A percentile compares a stretch with the other conserved stretches of the same genome.
These are phyloP conservation scores for Perognathus longimembris DNA, from an alignment of 2,113 vertebrate genomes.

Conservation along the genomic window DNA sequence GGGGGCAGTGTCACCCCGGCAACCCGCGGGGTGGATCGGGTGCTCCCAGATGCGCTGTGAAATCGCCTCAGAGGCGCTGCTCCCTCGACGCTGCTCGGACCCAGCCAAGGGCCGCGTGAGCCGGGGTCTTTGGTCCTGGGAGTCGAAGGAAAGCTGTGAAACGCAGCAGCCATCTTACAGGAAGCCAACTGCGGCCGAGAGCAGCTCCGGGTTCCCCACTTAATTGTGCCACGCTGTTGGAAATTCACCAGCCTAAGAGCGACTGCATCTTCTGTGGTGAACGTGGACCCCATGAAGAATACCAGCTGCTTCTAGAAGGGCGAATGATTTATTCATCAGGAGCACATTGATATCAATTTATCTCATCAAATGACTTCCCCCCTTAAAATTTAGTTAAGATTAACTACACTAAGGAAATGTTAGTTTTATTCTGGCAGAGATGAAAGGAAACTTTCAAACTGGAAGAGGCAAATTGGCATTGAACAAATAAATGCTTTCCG, in stretches of 20 bases:
- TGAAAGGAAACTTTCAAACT: not conserved
- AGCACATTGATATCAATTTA: not conserved
- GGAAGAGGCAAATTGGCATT: not conserved
- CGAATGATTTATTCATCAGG: slow-evolving; percentile 18
- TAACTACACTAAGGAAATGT: not conserved
- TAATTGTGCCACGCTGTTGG: not conserved
- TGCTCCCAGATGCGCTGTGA: no score
- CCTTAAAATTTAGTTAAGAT: not conserved
- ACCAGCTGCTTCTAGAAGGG: slow-evolving; percentile 9
- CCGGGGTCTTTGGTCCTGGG: not conserved
- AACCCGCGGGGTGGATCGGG: no score
- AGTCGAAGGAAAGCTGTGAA: not conserved
- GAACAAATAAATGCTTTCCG: not conserved
- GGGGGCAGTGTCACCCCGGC: accelerated
- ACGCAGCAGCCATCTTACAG: no score
- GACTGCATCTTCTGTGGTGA: not conserved
- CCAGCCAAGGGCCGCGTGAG: no score
- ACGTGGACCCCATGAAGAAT: not conserved
- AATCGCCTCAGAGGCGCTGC: no score
- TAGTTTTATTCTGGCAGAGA: not conserved
- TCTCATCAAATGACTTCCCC: not conserved
- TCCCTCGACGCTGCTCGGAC: no score
- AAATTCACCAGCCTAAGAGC: not conserved
- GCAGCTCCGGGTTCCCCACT: not conserved
- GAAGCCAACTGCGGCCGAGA: not conserved